Evolutionary conservation across 2,113 vertebrate species (phyloP), one percentile per base, ranked within the genome.

Genomic region (Melierax canorus): DNA sequence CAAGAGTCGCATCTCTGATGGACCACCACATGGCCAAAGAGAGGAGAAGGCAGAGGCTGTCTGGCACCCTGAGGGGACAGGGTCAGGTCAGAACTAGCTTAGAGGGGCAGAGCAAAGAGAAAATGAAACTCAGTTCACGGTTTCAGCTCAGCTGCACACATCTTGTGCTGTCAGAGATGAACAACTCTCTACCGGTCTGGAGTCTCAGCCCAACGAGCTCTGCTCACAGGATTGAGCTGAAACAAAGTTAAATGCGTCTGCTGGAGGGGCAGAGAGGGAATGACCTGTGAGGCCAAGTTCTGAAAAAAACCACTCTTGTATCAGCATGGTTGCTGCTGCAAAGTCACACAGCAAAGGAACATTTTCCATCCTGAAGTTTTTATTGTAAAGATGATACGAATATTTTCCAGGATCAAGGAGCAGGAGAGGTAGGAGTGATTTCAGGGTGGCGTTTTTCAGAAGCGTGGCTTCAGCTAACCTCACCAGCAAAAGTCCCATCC

Each of bases 331-430:
- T 84, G 68, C 56, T 92, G 34, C 76, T 81, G n/a, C 80, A 85
- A 81, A 43, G 83, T 86, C 91, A 63, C 56, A 30, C 29, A 84
- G 69, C 68, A 94, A 74, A 86, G 50, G 30, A 94, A 66, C 3
- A 5, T 78, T 84, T 92, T 90, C 56, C 4, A 1, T 81, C 46
- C 63, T 90, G 39, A 74, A 68, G 34, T 48, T 90, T 94, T 94
- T 68, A n/a, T 67, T 94, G 72, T 60, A 45, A 66, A 67, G 68
- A 30, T 74, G 79, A 51, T 76, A 69, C 1, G 5, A 45, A 2
- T 89, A 15, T 92, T 95, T 96, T 90, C 85, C 62, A 77, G 48
- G 32, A 93, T 79, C n/a, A 76, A 94, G 64, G 67, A 79, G 29
- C 26, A 46, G 67, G 38, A 83, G 30, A 94, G 30, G 51, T 50